These are phyloP conservation scores for Rana temporaria DNA, from an alignment of 2,113 vertebrate genomes.

Conservation along the genomic window DNA sequence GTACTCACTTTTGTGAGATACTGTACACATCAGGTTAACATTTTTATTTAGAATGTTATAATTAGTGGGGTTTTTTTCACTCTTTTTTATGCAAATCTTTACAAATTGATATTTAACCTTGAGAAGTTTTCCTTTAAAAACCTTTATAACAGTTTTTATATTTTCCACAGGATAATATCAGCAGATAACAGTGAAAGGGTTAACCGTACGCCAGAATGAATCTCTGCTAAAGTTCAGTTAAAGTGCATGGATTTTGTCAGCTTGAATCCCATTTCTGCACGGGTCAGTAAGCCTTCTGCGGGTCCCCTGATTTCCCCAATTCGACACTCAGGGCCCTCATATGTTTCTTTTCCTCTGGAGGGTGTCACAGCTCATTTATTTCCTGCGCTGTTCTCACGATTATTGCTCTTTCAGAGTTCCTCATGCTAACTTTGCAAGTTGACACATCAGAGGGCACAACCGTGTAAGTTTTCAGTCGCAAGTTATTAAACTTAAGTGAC, in stretches of 20 bases:
- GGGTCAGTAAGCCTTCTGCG: slow-evolving; percentile 40
- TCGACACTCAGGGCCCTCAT: slow-evolving; percentile 32
- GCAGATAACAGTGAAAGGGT: neutral
- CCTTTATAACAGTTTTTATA: neutral
- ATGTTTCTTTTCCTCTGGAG: slow-evolving; percentile 16
- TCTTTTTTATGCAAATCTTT: no score
- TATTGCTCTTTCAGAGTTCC: slow-evolving; percentile 24
- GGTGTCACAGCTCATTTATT: slow-evolving; percentile 49
- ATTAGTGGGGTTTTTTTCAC: no score
- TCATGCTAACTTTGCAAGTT: neutral
- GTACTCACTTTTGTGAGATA: no score
- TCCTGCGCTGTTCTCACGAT: neutral
- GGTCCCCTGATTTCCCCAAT: neutral
- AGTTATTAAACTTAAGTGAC: slow-evolving; percentile 1
- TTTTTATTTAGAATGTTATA: no score
- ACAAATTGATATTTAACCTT: no score
- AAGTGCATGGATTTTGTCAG: slow-evolving; percentile 5
- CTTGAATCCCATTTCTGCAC: neutral
- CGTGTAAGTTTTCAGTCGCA: slow-evolving; percentile 24
- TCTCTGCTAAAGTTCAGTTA: slow-evolving; percentile 3
- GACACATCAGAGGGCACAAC: neutral
- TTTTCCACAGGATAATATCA: neutral
- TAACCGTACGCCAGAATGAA: neutral
- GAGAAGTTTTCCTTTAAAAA: no score
- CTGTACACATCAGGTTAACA: no score